Evolutionary conservation across 2,113 vertebrate species (phyloP), one percentile per base, ranked within the genome.

Genomic region (Otolemur garnettii): DNA sequence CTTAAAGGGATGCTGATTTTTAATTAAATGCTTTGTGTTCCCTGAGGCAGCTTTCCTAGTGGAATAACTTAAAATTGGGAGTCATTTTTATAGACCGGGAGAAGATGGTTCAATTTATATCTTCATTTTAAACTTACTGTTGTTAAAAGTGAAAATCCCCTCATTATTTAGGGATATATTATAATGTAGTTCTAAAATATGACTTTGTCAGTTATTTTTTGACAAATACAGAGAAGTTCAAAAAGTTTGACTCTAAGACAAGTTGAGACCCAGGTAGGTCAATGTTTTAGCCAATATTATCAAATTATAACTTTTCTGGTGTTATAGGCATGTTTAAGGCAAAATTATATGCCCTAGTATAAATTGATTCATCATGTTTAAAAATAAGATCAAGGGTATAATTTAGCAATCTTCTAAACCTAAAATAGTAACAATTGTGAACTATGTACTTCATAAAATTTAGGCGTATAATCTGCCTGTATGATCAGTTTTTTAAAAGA

Each of bases 251-350:
- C 42, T 57, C 4, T 71, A 88, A 83, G 69, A 90, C 30, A 93
- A 87, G 85, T 66, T 72, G 50, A 95, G 17, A 80, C 1, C n/a
- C 88, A 95, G 21, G 1, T 38, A 95, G 71, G 12, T 68, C 15
- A 89, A 74, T 71, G 17, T 83, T 97, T 95, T 45, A 94, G 75
- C 50, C 53, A 95, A 35, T 97, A 95, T 84, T 77, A 68, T 71
- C 21, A 95, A 97, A 96, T 97, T 93, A 90, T 60, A 92, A 93
- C 60, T 92, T 72, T 45, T 93, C 62, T 96, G 75, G 11, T 95
- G 30, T 94, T 89, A 84, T 77, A 93, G 83, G 86, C 93, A 53
- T 55, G 33, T 64, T 57, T 87, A 64, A 22, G 50, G 13, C 21
- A 81, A 53, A 97, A 96, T 55, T 84, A n/a, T 26, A 71, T 21